These are phyloP conservation scores for Oryzias celebensis DNA, from an alignment of 2,113 vertebrate genomes.

Conservation along the genomic window DNA sequence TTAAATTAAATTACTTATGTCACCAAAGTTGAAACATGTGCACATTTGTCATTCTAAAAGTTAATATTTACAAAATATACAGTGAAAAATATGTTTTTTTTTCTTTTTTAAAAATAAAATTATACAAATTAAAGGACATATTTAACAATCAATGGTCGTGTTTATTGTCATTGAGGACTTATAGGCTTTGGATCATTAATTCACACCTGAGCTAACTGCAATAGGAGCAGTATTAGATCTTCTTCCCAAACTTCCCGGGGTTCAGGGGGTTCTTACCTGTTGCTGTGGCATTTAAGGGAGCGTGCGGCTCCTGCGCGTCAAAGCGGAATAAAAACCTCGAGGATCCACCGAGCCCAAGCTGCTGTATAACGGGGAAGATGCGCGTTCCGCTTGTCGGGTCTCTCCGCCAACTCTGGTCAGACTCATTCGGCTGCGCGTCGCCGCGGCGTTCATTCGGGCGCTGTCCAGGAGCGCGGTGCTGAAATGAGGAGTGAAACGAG, in stretches of 20 bases:
- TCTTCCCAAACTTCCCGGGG: slow-evolving; percentile 14
- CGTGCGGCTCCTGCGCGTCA: slow-evolving; percentile 30
- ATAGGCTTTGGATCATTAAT: no score
- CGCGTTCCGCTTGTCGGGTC: slow-evolving; percentile 13
- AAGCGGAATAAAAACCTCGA: slow-evolving; percentile 5
- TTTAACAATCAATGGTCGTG: no score
- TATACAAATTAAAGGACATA: no score
- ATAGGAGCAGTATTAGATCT: no score
- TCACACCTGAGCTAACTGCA: no score
- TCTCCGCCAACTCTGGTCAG: slow-evolving; percentile 7
- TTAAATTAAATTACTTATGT: neutral
- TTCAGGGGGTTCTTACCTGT: slow-evolving; percentile 59
- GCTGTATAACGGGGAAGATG: neutral
- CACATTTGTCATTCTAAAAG: no score
- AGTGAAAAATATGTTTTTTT: no score
- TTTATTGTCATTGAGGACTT: no score
- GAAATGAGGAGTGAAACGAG: slow-evolving; percentile 77
- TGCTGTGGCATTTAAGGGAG: slow-evolving; percentile 58
- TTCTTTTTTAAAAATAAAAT: no score
- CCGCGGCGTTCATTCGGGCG: slow-evolving; percentile 65
- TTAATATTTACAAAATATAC: no score
- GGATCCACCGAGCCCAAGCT: slow-evolving; percentile 32
- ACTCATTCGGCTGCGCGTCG: slow-evolving; percentile 3
- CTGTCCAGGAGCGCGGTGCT: slow-evolving; percentile 83
- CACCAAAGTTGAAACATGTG: no score